Evolutionary conservation across 2,113 vertebrate species (phyloP).

Genomic region (Rhinoderma darwinii): DNA sequence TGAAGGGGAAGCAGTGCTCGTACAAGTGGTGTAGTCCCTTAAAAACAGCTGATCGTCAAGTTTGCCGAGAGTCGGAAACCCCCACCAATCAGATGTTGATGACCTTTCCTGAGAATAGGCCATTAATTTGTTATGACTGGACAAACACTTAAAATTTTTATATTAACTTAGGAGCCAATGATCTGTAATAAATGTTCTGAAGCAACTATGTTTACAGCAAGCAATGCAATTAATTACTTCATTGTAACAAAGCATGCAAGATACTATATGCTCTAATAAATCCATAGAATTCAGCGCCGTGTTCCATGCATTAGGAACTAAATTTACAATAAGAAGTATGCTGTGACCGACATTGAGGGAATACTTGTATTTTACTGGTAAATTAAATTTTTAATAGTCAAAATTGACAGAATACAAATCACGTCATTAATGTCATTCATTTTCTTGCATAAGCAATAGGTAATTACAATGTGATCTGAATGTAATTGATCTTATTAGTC

Average conservation of each 20-base stretch:
- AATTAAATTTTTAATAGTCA: neutral
- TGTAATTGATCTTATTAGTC: neutral
- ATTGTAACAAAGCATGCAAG: neutral
- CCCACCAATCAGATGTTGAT: too few species aligned
- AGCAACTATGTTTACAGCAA: neutral
- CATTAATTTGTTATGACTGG: too few species aligned
- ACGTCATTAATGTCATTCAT: constrained; percentile 5
- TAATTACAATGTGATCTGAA: neutral
- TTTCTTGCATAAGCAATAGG: neutral
- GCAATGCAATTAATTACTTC: neutral
- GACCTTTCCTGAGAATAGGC: too few species aligned
- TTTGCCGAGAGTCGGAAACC: too few species aligned
- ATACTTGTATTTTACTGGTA: neutral
- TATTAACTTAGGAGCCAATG: neutral
- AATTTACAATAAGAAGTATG: neutral
- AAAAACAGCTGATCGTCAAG: too few species aligned
- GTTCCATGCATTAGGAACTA: neutral
- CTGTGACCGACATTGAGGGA: neutral
- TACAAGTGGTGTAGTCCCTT: too few species aligned
- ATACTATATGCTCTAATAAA: constrained; percentile 7
- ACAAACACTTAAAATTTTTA: too few species aligned
- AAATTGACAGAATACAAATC: neutral
- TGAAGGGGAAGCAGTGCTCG: too few species aligned
- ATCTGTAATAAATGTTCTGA: neutral
- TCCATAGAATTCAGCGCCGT: neutral